A percentile compares a stretch with the other conserved stretches of the same genome.
Conservation (phyloP, 1,140 invertebrate genomes). For the Calliphora vicina region DNA sequence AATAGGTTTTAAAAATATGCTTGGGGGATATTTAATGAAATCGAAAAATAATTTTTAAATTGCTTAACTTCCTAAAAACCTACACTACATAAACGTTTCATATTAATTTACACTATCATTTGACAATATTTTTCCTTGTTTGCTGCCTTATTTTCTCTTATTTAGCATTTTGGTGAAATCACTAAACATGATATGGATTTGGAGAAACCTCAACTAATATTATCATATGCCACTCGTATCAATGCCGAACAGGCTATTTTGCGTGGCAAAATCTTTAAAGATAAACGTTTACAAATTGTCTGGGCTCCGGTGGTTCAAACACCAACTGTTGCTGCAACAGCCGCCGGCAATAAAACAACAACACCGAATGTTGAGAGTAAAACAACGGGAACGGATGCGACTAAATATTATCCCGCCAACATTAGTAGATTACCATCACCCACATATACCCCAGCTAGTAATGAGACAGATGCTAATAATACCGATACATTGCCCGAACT, state of each 20-base stretch:
- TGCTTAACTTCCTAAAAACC: too few species aligned
- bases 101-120: too few species aligned
- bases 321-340: background rate
- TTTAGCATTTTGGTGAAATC: constrained; percentile 61
- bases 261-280: constrained; percentile 61
- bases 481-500: constrained; percentile 55
- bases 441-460: background rate
- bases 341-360: background rate
- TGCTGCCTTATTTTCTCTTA: background rate
- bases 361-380: constrained; percentile 9
- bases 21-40: too few species aligned
- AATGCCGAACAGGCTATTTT: constrained; percentile 62
- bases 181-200: constrained; percentile 61
- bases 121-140: background rate
- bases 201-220: constrained; percentile 58
- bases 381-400: background rate
- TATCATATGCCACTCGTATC: constrained; percentile 60
- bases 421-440: background rate
- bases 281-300: constrained; percentile 59
- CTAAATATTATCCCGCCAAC: background rate
- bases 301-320: constrained; percentile 57
- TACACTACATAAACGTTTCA: too few species aligned
- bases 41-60: too few species aligned
- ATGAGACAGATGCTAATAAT: constrained; percentile 31
- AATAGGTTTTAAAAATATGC: too few species aligned